Base-by-base conservation (phyloP, 1,140 invertebrate genomes). In the Aphaenogaster rudis region DNA sequence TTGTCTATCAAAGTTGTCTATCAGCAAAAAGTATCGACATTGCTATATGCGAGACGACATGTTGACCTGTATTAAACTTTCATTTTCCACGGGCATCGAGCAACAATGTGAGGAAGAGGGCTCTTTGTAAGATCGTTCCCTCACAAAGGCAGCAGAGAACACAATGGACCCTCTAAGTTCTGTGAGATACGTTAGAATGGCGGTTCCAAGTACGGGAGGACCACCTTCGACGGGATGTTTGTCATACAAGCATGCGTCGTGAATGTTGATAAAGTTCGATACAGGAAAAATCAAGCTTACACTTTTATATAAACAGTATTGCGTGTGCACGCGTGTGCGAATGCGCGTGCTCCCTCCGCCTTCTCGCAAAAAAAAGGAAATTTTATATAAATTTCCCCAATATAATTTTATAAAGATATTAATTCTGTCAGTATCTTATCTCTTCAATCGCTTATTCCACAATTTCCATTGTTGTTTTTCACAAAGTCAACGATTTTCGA, bases 51-150 rank as follows among this genome's bases (percentile, higher is more conserved):
- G 42, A 50, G 52, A 50, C 28, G 69, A 33, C 15, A 48, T 79
- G 79, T 54, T 85, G 45, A 61, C 77, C 72, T 81, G 88, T 84
- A 91, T 93, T 90, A 93, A 93, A 93, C 92, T 93, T 93, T 91
- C 92, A 91, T 93, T 93, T 92, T 93, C 92, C 87, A 82, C 64
- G 72, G 59, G 69, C 72, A 87, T 87, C 64, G 87, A 79, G 88
- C 80, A 90, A 91, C 91, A 92, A 92, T 92, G 89, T 64, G 66
- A 89, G 80, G 87, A 79, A 57, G 61, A 63, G 86, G n/a, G 61
- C 48, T 92, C 86, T 91, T 86, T 90, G 76, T 85, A 88, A 87
- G 86, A 76, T 84, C 61, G 61, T 84, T 74, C 33, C 59, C 71
- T 85, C 69, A 90, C 89, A 90, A 90, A 90, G 74, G 86, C 54